Percentiles rank a stretch among this genome's conserved stretches.
phyloP scores from a whole-genome alignment of 2,113 vertebrate species.

The Drymodes brunneopygia region DNA sequence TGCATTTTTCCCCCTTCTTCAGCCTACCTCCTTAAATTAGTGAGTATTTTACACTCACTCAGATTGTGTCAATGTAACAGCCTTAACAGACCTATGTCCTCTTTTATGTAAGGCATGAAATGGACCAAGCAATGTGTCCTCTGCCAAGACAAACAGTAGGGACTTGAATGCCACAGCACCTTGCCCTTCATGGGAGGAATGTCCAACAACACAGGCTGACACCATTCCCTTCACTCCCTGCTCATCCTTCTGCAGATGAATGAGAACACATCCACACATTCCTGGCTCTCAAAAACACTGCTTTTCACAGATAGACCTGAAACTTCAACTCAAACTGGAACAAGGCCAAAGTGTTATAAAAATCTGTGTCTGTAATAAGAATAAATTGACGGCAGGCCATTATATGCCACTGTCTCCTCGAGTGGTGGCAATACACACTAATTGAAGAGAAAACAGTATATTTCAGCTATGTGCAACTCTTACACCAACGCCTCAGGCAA shows the following conservation, averaged over 20 bases:
- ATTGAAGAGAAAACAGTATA: background rate
- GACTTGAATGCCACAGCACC: background rate
- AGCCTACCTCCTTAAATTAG: background rate
- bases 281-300: background rate
- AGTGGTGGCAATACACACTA: background rate
- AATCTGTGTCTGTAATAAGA: background rate
- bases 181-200: rapidly evolving
- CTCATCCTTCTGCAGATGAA: background rate
- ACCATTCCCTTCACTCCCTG: background rate
- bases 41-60: background rate
- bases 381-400: background rate
- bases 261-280: background rate
- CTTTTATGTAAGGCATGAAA: background rate
- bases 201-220: background rate
- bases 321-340: background rate
- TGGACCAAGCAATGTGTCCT: background rate
- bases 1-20: rapidly evolving
- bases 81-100: background rate
- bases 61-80: background rate
- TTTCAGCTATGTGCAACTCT: background rate
- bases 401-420: background rate
- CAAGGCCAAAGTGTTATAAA: background rate
- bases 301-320: background rate
- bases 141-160: rapidly evolving
- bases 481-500: background rate